Conservation (phyloP, 2,113 vertebrate species). For the Brachypodius melanocephalos region DNA sequence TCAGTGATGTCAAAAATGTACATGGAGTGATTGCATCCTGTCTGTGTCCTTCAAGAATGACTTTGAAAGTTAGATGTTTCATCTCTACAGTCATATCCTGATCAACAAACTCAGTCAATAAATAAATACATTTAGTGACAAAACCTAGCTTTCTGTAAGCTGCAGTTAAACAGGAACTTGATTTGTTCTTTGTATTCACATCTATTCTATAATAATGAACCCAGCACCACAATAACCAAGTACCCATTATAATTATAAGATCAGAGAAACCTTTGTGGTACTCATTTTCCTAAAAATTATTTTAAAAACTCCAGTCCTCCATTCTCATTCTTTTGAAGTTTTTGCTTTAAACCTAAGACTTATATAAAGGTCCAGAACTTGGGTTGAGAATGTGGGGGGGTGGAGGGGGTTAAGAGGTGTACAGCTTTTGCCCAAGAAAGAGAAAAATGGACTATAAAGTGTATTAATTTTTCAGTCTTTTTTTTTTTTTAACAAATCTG, state of each 20-base stretch:
- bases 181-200: slow-evolving; percentile 59
- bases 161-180: slow-evolving; percentile 63
- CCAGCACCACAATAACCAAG: slow-evolving; percentile 17
- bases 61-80: slow-evolving; percentile 72
- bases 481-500: neutral
- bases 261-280: slow-evolving; percentile 63
- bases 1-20: slow-evolving; percentile 63
- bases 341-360: slow-evolving; percentile 43
- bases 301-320: neutral
- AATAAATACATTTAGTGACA: slow-evolving; percentile 69
- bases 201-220: slow-evolving; percentile 53
- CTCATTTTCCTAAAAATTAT: slow-evolving; percentile 53
- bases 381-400: neutral
- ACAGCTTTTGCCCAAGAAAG: neutral
- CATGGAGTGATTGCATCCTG: slow-evolving; percentile 56
- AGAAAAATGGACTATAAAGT: neutral
- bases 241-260: slow-evolving; percentile 39
- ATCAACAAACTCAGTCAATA: slow-evolving; percentile 65
- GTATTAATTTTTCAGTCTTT: neutral
- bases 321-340: slow-evolving; percentile 64
- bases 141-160: slow-evolving; percentile 53
- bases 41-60: slow-evolving; percentile 53
- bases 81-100: slow-evolving; percentile 70
- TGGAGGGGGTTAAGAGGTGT: neutral
- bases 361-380: slow-evolving; percentile 39